Percentiles rank a stretch among this genome's conserved stretches.
These are phyloP conservation scores for Puffinus mauretanicus DNA, from an alignment of 2,113 vertebrate species.

Conservation along the genomic window DNA sequence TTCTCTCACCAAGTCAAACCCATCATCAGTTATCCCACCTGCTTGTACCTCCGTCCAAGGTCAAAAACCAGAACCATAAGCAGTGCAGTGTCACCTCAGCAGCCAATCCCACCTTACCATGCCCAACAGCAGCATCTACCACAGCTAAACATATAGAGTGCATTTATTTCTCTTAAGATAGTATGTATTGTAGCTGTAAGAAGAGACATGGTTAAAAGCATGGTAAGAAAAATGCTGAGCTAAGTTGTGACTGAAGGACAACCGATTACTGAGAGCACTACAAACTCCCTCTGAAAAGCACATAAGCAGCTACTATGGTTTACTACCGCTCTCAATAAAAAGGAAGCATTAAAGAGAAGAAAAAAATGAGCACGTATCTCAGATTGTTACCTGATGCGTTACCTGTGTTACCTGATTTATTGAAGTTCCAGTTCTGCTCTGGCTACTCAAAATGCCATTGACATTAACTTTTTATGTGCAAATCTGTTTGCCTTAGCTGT, in stretches of 20 bases:
- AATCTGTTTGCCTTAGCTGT: background rate
- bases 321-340: background rate
- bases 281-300: background rate
- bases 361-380: background rate
- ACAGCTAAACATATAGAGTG: rapidly evolving
- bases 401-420: background rate
- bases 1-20: background rate
- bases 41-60: rapidly evolving
- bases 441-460: background rate
- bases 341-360: background rate
- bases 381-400: background rate
- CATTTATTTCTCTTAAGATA: background rate
- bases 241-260: background rate
- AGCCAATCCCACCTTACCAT: background rate
- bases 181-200: background rate
- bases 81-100: background rate
- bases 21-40: background rate
- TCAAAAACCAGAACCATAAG: background rate
- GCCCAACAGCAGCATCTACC: background rate
- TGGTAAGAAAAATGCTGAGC: background rate
- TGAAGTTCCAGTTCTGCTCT: background rate
- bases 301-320: background rate
- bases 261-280: background rate
- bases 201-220: background rate
- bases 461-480: rapidly evolving